A percentile compares a stretch with the other conserved stretches of the same genome.
Evolutionary conservation across 2,888 invertebrate genomes (phyloP).

Genomic region (Sycophila texana): DNA sequence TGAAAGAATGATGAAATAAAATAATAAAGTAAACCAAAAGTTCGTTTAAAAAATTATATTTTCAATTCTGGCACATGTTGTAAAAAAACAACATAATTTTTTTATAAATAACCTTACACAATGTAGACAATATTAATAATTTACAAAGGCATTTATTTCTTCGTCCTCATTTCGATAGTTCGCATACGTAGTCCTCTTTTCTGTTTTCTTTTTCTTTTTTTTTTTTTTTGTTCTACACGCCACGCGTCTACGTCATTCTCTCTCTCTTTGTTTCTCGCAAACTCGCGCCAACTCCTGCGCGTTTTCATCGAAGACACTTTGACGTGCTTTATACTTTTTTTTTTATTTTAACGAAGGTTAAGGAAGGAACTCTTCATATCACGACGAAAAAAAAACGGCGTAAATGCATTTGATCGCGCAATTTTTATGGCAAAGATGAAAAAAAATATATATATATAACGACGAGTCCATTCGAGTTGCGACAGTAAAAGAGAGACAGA

Average conservation of each 20-base stretch:
- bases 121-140: constrained; percentile 66
- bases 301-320: constrained; percentile 19
- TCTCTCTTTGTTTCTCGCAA: constrained; percentile 34
- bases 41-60: constrained; percentile 75
- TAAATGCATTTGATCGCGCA: constrained; percentile 51
- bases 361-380: constrained; percentile 52
- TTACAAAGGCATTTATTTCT: constrained; percentile 59
- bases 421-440: constrained; percentile 17
- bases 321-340: constrained; percentile 24
- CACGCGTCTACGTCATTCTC: constrained; percentile 15
- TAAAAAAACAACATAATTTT: constrained; percentile 74
- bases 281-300: constrained; percentile 1
- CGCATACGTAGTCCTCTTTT: constrained; percentile 44
- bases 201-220: constrained; percentile 53
- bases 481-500: constrained; percentile 46
- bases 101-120: constrained; percentile 75
- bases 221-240: constrained; percentile 34
- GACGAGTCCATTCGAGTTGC: constrained; percentile 44
- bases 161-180: constrained; percentile 47
- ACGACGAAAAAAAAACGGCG: constrained; percentile 48
- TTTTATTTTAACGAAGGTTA: constrained; percentile 37
- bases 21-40: constrained; percentile 51
- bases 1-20: constrained; percentile 48
- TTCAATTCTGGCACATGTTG: constrained; percentile 74
- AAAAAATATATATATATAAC: neutral